Percentiles rank a stretch among this genome's conserved stretches.
Conservation (phyloP, 2,888 invertebrate species). For the Temnothorax rugatulus region DNA sequence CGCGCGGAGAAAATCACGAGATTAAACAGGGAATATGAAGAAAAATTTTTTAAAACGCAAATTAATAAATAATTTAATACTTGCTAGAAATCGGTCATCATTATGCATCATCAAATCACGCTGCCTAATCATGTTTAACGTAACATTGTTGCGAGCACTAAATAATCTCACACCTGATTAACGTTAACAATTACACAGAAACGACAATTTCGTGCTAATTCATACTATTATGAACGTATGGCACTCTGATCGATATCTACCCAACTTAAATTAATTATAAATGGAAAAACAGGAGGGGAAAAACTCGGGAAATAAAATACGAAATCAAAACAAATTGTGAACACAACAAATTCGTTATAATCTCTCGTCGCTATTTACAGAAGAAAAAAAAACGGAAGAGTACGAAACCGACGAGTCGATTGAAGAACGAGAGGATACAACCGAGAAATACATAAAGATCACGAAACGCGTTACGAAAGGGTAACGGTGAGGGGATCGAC, state of each 20-base stretch:
- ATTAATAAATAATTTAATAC: background rate
- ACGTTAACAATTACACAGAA: background rate
- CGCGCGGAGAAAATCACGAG: background rate
- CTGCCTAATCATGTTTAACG: constrained; percentile 5
- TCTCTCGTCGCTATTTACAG: constrained; percentile 39
- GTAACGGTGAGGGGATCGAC: background rate
- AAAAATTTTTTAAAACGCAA: background rate
- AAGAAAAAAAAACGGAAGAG: constrained; percentile 10
- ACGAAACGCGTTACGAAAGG: background rate
- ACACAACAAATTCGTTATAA: constrained; percentile 62
- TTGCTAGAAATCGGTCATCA: background rate
- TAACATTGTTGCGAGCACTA: background rate
- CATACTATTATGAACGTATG: background rate
- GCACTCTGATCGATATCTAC: background rate
- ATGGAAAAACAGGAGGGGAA: background rate
- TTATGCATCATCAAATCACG: constrained; percentile 13
- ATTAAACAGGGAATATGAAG: background rate
- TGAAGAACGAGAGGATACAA: constrained; percentile 15
- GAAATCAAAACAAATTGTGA: constrained; percentile 46
- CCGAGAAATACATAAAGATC: constrained; percentile 16
- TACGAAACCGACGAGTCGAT: background rate
- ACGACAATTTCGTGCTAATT: background rate
- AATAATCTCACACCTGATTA: background rate
- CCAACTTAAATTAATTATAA: background rate
- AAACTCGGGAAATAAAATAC: background rate